phyloP scores from a whole-genome alignment of 2,113 vertebrate species.

The Clupea harengus region DNA sequence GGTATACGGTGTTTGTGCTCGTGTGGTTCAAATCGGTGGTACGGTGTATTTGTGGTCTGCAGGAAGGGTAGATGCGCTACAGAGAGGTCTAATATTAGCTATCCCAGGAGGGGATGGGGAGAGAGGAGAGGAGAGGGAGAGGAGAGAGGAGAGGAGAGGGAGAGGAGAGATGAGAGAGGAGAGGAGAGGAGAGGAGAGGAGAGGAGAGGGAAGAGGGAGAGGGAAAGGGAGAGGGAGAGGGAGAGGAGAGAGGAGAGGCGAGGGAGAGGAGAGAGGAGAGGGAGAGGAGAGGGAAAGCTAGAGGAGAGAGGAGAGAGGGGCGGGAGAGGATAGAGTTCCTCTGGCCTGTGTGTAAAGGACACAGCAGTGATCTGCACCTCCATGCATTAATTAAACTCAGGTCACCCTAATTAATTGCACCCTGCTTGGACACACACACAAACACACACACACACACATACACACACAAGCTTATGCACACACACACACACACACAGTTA shows the following conservation, averaged over 20 bases:
- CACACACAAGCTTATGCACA: background rate
- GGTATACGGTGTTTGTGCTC: background rate
- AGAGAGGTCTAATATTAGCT: no score
- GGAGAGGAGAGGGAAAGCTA: background rate
- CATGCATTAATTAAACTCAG: slow-evolving; percentile 40
- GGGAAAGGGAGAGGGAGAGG: background rate
- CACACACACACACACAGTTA: background rate
- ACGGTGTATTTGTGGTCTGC: background rate
- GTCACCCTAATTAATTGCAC: slow-evolving; percentile 45
- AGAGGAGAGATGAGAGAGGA: no score
- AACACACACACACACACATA: background rate
- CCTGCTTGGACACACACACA: slow-evolving; percentile 25
- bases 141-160: no score
- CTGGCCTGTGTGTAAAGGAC: background rate
- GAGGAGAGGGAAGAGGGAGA: no score
- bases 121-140: no score
- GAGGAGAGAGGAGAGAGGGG: no score
- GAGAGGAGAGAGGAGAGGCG: no score
- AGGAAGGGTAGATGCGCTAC: background rate
- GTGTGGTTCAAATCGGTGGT: background rate
- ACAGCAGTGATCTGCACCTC: slow-evolving; percentile 36
- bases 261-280: no score
- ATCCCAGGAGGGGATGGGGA: no score
- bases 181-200: no score
- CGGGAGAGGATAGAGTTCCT: background rate